Conservation (phyloP, 2,888 invertebrate species). For the Eupithecia vulgata region DNA sequence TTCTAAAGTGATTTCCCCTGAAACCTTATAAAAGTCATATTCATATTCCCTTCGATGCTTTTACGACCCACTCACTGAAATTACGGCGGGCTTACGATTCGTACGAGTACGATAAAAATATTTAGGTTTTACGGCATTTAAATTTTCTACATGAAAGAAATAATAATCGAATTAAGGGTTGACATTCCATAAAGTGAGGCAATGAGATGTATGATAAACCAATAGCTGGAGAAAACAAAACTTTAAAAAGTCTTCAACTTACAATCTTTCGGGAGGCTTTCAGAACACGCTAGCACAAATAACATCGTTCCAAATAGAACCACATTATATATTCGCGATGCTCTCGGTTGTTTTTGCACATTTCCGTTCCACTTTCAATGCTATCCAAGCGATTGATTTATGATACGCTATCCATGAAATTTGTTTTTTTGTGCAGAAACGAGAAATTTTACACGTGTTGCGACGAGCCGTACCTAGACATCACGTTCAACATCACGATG, state of each 20-base stretch:
- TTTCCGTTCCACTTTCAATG: constrained; percentile 5
- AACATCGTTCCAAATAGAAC: constrained; percentile 5
- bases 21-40: constrained; percentile 57
- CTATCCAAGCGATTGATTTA: background rate
- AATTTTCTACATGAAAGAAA: constrained; percentile 25
- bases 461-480: constrained; percentile 96
- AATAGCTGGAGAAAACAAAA: background rate
- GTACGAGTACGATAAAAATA: constrained; percentile 45
- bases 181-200: constrained; percentile 1
- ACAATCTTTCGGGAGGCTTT: background rate
- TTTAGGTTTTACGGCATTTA: constrained; percentile 35
- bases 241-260: background rate
- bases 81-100: constrained; percentile 48
- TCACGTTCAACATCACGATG: constrained; percentile 99
- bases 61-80: constrained; percentile 59
- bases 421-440: constrained; percentile 84
- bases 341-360: constrained; percentile 1
- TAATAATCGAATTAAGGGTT: constrained; percentile 1
- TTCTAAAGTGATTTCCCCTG: constrained; percentile 57
- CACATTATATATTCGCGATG: constrained; percentile 1
- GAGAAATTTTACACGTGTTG: constrained; percentile 98
- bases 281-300: constrained; percentile 2
- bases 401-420: background rate
- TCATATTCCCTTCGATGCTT: constrained; percentile 54
- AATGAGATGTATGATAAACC: background rate